Conservation (phyloP, 2,113 vertebrate genomes). For the Gambusia affinis region DNA sequence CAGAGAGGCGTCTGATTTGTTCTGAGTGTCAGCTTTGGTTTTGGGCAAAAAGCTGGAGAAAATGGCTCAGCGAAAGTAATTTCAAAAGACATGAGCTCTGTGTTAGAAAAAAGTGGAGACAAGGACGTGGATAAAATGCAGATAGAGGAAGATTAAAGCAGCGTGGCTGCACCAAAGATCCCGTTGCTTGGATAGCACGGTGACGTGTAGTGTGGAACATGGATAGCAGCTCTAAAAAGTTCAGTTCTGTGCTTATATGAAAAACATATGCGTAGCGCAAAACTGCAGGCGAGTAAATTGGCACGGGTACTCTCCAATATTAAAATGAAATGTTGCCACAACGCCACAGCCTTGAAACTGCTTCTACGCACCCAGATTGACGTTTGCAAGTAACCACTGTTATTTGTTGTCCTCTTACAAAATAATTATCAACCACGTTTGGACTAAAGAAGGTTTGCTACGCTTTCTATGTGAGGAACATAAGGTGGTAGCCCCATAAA, state of each 20-base stretch:
- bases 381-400: neutral
- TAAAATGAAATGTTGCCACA: no score
- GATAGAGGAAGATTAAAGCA: slow-evolving; percentile 18
- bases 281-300: no score
- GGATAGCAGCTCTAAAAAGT: neutral
- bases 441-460: slow-evolving; percentile 1
- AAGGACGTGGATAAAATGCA: slow-evolving; percentile 27
- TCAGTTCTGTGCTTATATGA: no score
- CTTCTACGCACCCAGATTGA: neutral
- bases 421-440: neutral
- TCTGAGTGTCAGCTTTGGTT: slow-evolving; percentile 39
- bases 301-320: no score
- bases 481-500: slow-evolving; percentile 39
- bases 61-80: slow-evolving; percentile 29
- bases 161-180: slow-evolving; percentile 5
- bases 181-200: neutral
- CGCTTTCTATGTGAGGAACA: slow-evolving; percentile 37
- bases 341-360: no score
- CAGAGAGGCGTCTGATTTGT: slow-evolving; percentile 46
- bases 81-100: slow-evolving; percentile 37
- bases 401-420: neutral
- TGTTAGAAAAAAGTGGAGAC: slow-evolving; percentile 18
- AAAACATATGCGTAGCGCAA: no score
- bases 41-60: slow-evolving; percentile 25
- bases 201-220: neutral